A percentile compares a stretch with the other conserved stretches of the same genome.
Evolutionary conservation across 2,888 invertebrate species (phyloP).

Genomic region (Amiota mariae): DNA sequence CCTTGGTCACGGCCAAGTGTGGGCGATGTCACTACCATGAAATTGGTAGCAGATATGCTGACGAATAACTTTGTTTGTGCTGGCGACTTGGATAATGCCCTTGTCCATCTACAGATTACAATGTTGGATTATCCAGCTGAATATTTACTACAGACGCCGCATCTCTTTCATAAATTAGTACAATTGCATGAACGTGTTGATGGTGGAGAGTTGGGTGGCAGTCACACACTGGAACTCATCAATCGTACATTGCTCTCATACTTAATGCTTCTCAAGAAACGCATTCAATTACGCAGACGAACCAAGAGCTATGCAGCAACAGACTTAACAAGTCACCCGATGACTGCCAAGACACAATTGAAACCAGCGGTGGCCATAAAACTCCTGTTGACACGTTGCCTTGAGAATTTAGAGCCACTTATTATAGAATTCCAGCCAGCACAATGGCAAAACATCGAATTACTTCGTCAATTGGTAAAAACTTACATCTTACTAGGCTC

Average conservation of each 20-base stretch:
- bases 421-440: conserved; percentile 32
- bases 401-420: conserved; percentile 44
- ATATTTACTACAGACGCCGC: conserved; percentile 70
- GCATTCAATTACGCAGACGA: conserved; percentile 51
- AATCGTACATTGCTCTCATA: conserved; percentile 52
- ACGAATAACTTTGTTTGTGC: conserved; percentile 36
- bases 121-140: conserved; percentile 71
- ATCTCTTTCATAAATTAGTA: conserved; percentile 63
- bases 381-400: conserved; percentile 50
- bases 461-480: conserved; percentile 40
- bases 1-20: conserved; percentile 63
- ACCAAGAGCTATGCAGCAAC: conserved; percentile 41
- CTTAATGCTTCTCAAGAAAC: conserved; percentile 53
- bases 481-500: conserved; percentile 35
- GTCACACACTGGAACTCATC: conserved; percentile 46
- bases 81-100: conserved; percentile 54
- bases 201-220: not conserved
- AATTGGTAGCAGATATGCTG: conserved; percentile 58
- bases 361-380: conserved; percentile 53
- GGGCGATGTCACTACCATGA: conserved; percentile 64
- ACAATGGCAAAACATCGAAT: conserved; percentile 48
- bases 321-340: conserved; percentile 15
- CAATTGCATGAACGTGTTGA: conserved; percentile 50
- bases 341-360: conserved; percentile 50
- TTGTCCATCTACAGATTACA: conserved; percentile 62